Base-by-base conservation (phyloP, 2,797 vertebrate genomes). In the Numenius phaeopus region DNA sequence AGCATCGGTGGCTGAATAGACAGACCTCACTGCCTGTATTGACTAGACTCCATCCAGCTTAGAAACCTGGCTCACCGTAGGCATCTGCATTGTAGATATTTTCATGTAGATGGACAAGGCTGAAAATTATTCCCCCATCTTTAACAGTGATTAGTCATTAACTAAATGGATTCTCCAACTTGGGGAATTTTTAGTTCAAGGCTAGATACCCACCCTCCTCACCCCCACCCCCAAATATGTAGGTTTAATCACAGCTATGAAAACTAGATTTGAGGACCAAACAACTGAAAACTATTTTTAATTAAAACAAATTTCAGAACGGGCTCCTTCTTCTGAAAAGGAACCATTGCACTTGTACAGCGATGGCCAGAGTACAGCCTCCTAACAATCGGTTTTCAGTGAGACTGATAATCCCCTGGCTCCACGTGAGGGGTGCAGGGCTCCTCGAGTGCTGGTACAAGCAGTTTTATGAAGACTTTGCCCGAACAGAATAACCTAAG, bases 151-250 rank as follows among this genome's bases (percentile, higher is more conserved):
- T 66, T 17, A 59, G 10, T 82, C 32, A 50, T 32, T 47, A 46
- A 39, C 32, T 23, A 65, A 81, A 49, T 17, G 23, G 15, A 49
- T 47, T 55, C 50, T 64, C 46, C 62, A 65, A 3, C 26, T 23
- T 12, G n/a, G 9, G 39, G 22, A 47, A 64, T 34, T 75, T 58
- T 58, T 42, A 52, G 16, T 72, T 75, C 23, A n/a, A 73, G 59
- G 37, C 2, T 29, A 40, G 37, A 40, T 44, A 50, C 22, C 23
- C 1, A 1, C 13, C 12, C 22, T 18, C 5, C 5, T 4, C 10
- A 21, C 11, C 2, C 10, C 14, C 0, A 1, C 12, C 2, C 10
- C 10, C 0, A 1, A 40, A 67, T 14, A 18, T 10, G 24, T 14
- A 29, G 13, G 16, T 62, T 72, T 72, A 87, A 90, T 55, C 34